Evolutionary conservation across 2,888 invertebrate genomes (phyloP).

Genomic region (Spodoptera picta): DNA sequence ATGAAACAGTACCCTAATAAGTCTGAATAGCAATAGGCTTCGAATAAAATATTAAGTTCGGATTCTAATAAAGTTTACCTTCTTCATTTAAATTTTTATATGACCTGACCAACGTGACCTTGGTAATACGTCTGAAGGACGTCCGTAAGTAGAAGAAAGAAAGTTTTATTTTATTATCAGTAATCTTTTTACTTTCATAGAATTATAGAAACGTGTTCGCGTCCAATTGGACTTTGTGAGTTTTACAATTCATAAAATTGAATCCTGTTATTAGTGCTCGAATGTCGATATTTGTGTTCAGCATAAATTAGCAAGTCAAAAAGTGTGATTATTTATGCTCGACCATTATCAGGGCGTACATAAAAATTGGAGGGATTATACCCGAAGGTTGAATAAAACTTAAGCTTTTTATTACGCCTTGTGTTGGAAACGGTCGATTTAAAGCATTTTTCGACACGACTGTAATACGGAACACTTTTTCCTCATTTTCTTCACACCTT

Average conservation of each 20-base stretch:
- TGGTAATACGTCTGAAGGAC: constrained; percentile 35
- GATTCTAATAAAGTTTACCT: constrained; percentile 18
- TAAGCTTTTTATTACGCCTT: constrained; percentile 11
- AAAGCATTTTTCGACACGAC: constrained; percentile 5
- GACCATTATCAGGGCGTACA: constrained; percentile 39
- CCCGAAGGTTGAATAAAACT: constrained; percentile 38
- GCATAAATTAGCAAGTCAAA: constrained; percentile 47
- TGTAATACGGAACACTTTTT: constrained; percentile 7
- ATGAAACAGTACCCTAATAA: constrained; percentile 28
- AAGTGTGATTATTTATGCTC: constrained; percentile 48
- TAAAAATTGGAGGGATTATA: constrained; percentile 37
- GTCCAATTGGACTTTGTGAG: constrained; percentile 28
- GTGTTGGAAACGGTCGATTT: constrained; percentile 13
- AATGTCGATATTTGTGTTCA: constrained; percentile 43
- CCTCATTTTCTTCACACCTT: too few relatives aligned
- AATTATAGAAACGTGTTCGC: constrained; percentile 35
- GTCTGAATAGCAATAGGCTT: constrained; percentile 10
- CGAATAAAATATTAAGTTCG: constrained; percentile 29
- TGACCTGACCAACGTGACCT: constrained; percentile 28
- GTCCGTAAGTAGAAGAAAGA: constrained; percentile 13
- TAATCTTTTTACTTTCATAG: constrained; percentile 30
- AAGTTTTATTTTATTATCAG: constrained; percentile 21
- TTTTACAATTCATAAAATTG: constrained; percentile 37
- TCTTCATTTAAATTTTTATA: constrained; percentile 31
- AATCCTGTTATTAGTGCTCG: constrained; percentile 42